These are phyloP conservation scores for Teleogryllus occipitalis DNA, from an alignment of 1,140 invertebrate species.

Conservation along the genomic window DNA sequence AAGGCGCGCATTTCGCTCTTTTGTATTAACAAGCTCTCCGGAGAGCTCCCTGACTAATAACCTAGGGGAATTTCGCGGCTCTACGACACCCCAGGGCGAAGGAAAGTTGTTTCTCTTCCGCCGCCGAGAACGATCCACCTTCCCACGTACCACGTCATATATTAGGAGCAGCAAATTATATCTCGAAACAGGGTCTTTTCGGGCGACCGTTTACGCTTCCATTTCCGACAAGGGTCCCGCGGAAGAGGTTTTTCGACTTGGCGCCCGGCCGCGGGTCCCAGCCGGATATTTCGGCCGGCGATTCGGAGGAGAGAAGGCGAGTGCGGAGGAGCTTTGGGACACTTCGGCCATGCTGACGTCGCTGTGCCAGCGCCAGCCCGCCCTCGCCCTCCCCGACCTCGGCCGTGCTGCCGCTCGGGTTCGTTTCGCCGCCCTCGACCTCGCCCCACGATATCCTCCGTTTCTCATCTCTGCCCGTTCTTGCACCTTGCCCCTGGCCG, in stretches of 20 bases:
- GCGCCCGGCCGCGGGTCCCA: too few species aligned
- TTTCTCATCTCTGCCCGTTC: too few species aligned
- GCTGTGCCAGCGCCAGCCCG: too few species aligned
- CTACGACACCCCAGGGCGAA: not conserved
- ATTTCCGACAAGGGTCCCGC: not conserved
- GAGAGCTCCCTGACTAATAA: not conserved
- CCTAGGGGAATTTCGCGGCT: not conserved
- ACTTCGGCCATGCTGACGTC: not conserved
- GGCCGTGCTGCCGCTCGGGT: too few species aligned
- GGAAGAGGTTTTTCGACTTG: not conserved
- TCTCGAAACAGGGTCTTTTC: not conserved
- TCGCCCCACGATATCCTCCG: too few species aligned
- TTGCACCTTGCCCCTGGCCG: too few species aligned
- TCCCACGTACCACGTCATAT: not conserved
- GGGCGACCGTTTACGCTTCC: not conserved
- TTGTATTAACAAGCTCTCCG: conserved; percentile 1
- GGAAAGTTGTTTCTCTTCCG: not conserved
- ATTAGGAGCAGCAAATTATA: not conserved
- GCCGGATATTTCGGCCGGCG: not conserved
- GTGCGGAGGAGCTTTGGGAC: not conserved
- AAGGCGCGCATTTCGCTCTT: not conserved
- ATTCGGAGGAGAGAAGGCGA: not conserved
- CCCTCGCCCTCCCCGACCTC: too few species aligned
- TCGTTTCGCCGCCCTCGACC: too few species aligned
- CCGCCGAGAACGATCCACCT: not conserved